Evolutionary conservation across 2,888 invertebrate species (phyloP), one percentile per base, ranked within the genome.

Genomic region (Ophioninae sp.): DNA sequence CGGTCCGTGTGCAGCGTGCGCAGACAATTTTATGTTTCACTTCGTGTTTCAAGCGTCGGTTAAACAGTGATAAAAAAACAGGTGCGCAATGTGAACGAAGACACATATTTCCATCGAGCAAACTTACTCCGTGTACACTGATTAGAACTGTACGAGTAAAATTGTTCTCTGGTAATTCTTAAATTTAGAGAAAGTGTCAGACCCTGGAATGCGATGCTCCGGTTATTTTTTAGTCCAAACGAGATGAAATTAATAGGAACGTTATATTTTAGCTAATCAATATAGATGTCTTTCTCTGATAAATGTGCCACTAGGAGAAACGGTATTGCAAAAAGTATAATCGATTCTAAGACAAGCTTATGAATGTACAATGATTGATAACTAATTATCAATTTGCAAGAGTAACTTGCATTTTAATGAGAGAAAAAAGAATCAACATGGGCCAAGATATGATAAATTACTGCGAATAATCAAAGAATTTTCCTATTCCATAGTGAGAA

Each of bases 1-100:
- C 20, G 9, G 88, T 92, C 91, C 92, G 88, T 88, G 92, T 88
- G 92, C 91, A 91, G 92, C 92, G 88, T 92, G 90, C 89, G 88
- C 86, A 89, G 83, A 86, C 65, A 76, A 78, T 78, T 74, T 56
- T 59, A 77, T 30, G 30, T 73, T 76, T 64, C 51, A 79, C 39
- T 56, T 13, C 23, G 39, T 13, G 39, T 37, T 67, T 51, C 17
- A 65, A 64, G 65, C 58, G 41, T 23, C 39, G 39, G 30, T 67
- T 20, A 44, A 75, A 67, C 58, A 37, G 78, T 65, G 81, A 63
- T 72, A 20, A 23, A 71, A 59, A 56, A 56, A 41, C 59, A 10
- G 37, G 81, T 78, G 84, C 76, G 30, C 44, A 67, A 56, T 68
- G 84, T 81, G 75, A 41, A 51, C 8, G 8, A 71, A 67, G 77